phyloP scores from a whole-genome alignment of 2,888 invertebrate genomes.

The Polyommatus icarus region DNA sequence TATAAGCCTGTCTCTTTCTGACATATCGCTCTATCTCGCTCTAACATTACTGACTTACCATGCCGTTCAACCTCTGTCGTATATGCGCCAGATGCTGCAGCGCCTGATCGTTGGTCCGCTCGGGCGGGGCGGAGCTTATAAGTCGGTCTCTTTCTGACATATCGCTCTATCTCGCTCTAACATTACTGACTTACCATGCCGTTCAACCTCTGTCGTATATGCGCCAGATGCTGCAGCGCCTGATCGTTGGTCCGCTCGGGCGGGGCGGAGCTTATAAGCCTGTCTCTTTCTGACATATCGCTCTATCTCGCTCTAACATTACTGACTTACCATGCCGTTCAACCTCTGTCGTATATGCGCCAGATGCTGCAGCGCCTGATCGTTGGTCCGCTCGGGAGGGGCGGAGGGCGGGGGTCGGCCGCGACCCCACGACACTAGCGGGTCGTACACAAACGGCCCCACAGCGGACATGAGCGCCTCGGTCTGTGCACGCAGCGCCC shows the following conservation, averaged over 20 bases:
- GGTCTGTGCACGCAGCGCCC: constrained; percentile 90
- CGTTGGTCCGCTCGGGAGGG: constrained; percentile 79
- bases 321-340: constrained; percentile 84
- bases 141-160: not conserved
- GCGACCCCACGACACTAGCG: constrained; percentile 89
- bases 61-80: constrained; percentile 90
- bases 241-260: constrained; percentile 82
- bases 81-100: constrained; percentile 91
- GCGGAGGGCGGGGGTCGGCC: constrained; percentile 54
- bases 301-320: not conserved
- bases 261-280: constrained; percentile 53
- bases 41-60: constrained; percentile 66
- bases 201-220: constrained; percentile 91
- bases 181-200: constrained; percentile 81
- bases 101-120: constrained; percentile 85
- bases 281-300: not conserved
- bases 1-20: not conserved
- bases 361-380: constrained; percentile 89
- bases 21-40: not conserved
- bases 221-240: constrained; percentile 89
- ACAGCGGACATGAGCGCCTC: constrained; percentile 94
- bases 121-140: constrained; percentile 64
- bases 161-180: not conserved
- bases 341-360: constrained; percentile 91
- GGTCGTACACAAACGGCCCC: constrained; percentile 97